Percentiles rank a stretch among this genome's conserved stretches.
Conservation (phyloP, 2,113 vertebrate genomes). For the Erpornis zantholeuca region DNA sequence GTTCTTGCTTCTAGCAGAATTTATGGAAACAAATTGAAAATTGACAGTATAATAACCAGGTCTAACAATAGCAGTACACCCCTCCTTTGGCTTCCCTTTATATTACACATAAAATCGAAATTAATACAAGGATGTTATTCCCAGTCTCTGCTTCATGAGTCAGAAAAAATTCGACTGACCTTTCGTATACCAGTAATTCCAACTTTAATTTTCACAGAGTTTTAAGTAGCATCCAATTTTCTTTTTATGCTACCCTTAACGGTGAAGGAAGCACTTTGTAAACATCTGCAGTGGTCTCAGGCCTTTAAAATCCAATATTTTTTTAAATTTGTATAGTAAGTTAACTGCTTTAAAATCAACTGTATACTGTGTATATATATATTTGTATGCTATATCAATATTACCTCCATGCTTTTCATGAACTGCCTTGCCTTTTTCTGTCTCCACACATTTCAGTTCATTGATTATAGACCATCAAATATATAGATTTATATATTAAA, state of each 20-base stretch:
- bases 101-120: neutral
- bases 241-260: neutral
- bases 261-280: neutral
- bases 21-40: conserved; percentile 8
- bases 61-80: neutral
- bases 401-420: neutral
- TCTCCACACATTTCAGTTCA: neutral
- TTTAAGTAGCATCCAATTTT: neutral
- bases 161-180: neutral
- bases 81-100: neutral
- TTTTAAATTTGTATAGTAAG: neutral
- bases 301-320: neutral
- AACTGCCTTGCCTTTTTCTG: neutral
- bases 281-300: neutral
- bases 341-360: neutral
- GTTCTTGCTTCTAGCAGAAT: neutral
- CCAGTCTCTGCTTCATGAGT: neutral
- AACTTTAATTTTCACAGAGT: neutral
- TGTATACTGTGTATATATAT: neutral
- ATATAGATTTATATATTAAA: neutral
- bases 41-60: neutral
- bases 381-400: neutral
- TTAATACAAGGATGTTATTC: neutral
- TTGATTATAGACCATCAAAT: neutral
- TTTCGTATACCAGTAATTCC: neutral